A percentile compares a stretch with the other conserved stretches of the same genome.
phyloP scores from a whole-genome alignment of 2,797 vertebrate species.

The Phoeniculus purpureus region DNA sequence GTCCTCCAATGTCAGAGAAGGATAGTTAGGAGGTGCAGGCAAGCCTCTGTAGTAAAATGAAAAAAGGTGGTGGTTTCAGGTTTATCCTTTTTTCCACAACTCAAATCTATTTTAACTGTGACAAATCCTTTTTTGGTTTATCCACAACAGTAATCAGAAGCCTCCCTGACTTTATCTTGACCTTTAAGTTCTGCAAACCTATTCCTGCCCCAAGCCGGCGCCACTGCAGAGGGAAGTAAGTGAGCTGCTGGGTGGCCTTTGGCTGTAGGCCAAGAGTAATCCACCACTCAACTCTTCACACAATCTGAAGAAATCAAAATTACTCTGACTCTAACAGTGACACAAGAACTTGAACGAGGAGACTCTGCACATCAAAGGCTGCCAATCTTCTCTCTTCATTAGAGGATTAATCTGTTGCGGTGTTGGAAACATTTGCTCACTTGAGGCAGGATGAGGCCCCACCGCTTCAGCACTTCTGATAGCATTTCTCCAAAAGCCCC shows the following conservation, averaged over 20 bases:
- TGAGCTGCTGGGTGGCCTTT: not conserved
- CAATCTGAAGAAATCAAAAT: not conserved
- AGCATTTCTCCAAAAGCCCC: not conserved
- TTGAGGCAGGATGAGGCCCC: not conserved
- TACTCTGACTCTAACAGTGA: not conserved
- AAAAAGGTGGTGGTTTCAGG: not conserved
- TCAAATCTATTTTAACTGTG: no score
- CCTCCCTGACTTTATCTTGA: not conserved
- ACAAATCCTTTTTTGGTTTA: not conserved
- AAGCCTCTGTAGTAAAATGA: not conserved
- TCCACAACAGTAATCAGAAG: not conserved
- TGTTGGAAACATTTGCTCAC: not conserved
- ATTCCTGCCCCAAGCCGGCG: not conserved
- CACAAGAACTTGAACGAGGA: not conserved
- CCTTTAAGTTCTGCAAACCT: not conserved
- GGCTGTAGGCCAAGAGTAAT: not conserved
- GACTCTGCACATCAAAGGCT: not conserved
- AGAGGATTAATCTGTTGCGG: not conserved
- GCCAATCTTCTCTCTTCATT: not conserved
- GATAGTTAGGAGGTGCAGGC: not conserved
- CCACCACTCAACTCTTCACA: not conserved
- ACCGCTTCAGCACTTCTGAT: not conserved
- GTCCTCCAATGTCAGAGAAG: not conserved
- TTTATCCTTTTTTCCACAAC: not conserved
- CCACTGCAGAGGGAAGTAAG: rapidly evolving